Evolutionary conservation across 2,113 vertebrate species (phyloP), one percentile per base, ranked within the genome.

Genomic region (Enhydra lutris): DNA sequence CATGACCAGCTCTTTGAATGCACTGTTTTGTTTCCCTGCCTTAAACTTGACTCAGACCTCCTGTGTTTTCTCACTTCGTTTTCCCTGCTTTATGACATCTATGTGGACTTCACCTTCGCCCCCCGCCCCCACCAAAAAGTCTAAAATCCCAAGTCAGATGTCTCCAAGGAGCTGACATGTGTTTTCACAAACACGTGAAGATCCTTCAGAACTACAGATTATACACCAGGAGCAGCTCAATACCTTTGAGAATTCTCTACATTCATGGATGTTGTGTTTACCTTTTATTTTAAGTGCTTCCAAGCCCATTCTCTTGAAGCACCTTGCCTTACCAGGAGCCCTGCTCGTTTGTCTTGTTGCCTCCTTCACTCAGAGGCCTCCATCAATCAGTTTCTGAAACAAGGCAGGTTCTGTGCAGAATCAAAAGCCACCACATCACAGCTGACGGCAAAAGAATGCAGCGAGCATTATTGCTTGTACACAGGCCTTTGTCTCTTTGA

Each of bases 241-340:
- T n/a, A 36, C 82, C 84, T 98, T 97, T 96, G 71, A 91, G 89
- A 90, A 93, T 85, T 63, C 87, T 97, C 97, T 88, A 88, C 94
- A 97, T 97, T 82, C 31, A 47, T 79, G 91, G 31, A 76, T 74
- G 63, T 85, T 98, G 67, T 95, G 91, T 95, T 97, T 89, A 95
- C 86, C 91, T 98, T 97, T 98, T 95, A 95, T 95, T 97, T 29
- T 87, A 97, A 97, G 82, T 45, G 36, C 90, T 98, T 98, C 98
- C 91, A 80, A 95, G 95, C 83, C 57, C n/a, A 71, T 95, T 79
- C 73, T 97, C 89, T 97, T 95, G 93, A 97, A 93, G 93, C 63
- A 91, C 5, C 76, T 89, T 92, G 97, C 97, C 91, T 97, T 63
- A 76, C 93, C 91, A 82, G 91, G 90, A 71, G 47, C 47, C 23